Evolutionary conservation across 2,113 vertebrate species (phyloP), one percentile per base, ranked within the genome.

Genomic region (Pleuronectes platessa): DNA sequence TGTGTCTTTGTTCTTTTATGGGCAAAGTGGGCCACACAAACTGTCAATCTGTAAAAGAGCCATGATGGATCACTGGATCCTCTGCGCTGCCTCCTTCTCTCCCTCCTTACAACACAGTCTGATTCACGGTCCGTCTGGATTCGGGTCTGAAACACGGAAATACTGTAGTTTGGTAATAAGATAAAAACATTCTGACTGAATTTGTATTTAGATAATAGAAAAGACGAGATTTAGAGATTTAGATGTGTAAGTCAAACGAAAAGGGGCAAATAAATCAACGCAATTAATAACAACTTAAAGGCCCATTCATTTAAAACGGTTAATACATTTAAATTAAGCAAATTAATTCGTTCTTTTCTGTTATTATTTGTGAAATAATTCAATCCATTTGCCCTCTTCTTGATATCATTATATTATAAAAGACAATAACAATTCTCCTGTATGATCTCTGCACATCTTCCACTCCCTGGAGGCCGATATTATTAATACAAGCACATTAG

Each of bases 41-140:
- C 83, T 91, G 91, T 85, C 92, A 82, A 24, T 73, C 75, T 73
- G 68, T 76, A 83, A 86, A 87, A 88, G 86, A 85, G 83, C 69
- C 15, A 80, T 92, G 93, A 94, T 94, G 88, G 90, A 94, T 94
- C 74, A 88, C 86, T 76, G 74, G 21, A 68, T 72, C 31, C 75
- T 78, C 74, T 54, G 81, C 68, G 67, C 71, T 77, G 76, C 80
- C 4, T 26, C 3, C 5, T 37, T 3, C 31, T 21, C 60, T 14
- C 35, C 13, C n/a, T 10, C 27, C 24, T 13, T 5, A 55, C 35
- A 2, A 14, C 68, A 13, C 68, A 8, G 18, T 20, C 70, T 62
- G 55, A 68, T 47, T 73, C 78, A 67, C 54, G 37, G 15, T 51
- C 5, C 0, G 47, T 51, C 18, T 51, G 47, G 47, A 3, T 51